These are phyloP conservation scores for Mionectes macconnelli DNA, from an alignment of 2,113 vertebrate genomes.

Conservation along the genomic window DNA sequence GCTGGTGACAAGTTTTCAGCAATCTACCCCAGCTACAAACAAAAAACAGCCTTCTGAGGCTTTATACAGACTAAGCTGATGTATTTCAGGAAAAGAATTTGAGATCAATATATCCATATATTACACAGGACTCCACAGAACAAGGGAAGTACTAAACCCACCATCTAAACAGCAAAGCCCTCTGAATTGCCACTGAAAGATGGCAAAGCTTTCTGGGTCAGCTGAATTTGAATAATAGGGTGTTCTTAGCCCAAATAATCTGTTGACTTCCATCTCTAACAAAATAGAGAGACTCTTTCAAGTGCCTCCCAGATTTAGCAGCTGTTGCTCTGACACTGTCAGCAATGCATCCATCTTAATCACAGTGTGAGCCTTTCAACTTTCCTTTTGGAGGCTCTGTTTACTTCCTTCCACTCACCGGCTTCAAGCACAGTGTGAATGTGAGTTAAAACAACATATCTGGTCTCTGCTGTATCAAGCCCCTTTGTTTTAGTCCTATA, in stretches of 20 bases:
- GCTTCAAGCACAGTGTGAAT: background rate
- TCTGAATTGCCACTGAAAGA: background rate
- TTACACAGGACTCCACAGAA: background rate
- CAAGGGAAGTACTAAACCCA: background rate
- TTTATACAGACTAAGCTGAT: background rate
- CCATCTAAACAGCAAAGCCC: constrained; percentile 11
- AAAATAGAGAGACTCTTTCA: constrained; percentile 40
- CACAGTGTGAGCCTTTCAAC: background rate
- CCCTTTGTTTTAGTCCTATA: background rate
- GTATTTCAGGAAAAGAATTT: background rate
- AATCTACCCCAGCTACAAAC: background rate
- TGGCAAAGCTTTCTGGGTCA: constrained; percentile 14
- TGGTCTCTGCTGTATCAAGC: background rate
- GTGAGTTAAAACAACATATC: background rate
- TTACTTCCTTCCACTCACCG: background rate
- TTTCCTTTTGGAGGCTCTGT: background rate
- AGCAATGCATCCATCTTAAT: constrained; percentile 49
- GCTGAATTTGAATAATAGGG: constrained; percentile 35
- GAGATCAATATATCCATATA: background rate
- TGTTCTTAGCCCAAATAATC: constrained; percentile 50
- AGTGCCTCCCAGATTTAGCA: constrained; percentile 38
- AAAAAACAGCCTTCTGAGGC: background rate
- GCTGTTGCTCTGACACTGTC: constrained; percentile 28
- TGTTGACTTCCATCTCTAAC: constrained; percentile 39
- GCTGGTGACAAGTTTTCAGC: background rate